phyloP scores from a whole-genome alignment of 2,888 invertebrate species.

The Sycophila texana region DNA sequence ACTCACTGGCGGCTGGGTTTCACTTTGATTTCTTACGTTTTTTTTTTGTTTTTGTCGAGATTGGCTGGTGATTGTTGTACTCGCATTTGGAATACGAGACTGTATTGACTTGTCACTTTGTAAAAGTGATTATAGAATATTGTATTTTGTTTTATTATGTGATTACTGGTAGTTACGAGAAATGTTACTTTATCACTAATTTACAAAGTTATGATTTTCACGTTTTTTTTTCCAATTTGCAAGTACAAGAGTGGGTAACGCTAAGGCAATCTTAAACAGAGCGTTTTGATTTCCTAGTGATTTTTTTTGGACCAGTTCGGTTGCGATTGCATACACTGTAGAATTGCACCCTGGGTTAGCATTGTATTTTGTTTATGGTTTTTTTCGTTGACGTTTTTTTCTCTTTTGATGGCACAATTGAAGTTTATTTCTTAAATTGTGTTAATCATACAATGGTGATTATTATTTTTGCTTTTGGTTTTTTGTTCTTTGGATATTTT shows the following conservation, averaged over 20 bases:
- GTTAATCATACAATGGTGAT: conserved; percentile 4
- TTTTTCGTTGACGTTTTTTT: conserved; percentile 19
- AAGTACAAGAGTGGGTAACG: neutral
- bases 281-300: conserved; percentile 12
- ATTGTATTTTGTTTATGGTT: conserved; percentile 24
- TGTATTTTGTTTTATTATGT: no score
- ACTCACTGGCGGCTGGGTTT: neutral
- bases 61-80: no score
- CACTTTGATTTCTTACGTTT: neutral
- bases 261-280: conserved; percentile 3
- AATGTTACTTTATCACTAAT: no score
- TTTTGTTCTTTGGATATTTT: conserved; percentile 18
- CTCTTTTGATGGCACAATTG: neutral
- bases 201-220: no score
- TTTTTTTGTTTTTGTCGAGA: conserved; percentile 5
- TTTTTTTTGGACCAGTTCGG: conserved; percentile 7
- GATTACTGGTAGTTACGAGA: no score
- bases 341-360: conserved; percentile 30
- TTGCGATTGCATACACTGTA: conserved; percentile 24
- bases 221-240: no score
- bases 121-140: no score
- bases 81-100: no score
- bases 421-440: conserved; percentile 19
- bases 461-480: conserved; percentile 17
- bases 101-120: no score